Conservation (phyloP, 2,888 invertebrate genomes). For the Halictus ligatus region DNA sequence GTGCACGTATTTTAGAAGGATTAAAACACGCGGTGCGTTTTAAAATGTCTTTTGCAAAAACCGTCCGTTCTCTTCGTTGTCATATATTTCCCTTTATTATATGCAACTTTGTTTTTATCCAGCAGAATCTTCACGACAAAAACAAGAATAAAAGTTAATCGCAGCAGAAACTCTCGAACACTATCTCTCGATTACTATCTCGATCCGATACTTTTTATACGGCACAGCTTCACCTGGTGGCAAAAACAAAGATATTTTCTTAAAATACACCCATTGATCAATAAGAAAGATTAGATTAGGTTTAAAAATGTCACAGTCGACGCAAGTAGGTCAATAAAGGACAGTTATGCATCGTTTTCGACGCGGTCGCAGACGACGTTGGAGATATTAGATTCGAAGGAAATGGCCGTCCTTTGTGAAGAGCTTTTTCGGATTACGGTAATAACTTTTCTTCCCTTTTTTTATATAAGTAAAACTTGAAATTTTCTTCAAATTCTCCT, state of each 20-base stretch:
- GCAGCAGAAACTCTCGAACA: background rate
- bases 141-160: background rate
- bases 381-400: background rate
- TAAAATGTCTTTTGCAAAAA: background rate
- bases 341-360: conserved; percentile 4
- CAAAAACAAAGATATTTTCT: background rate
- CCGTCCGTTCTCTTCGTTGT: background rate
- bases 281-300: conserved; percentile 1
- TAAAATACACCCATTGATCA: conserved; percentile 2
- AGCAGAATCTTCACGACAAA: background rate
- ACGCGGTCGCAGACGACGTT: background rate
- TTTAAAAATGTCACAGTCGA: background rate
- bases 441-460: background rate
- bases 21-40: background rate
- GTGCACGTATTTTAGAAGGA: background rate
- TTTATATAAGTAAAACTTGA: background rate
- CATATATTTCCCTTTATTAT: background rate
- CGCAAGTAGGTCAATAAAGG: conserved; percentile 6
- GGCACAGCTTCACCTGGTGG: background rate
- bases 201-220: background rate
- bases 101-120: background rate
- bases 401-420: background rate
- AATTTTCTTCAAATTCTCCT: too few species aligned
- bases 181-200: background rate
- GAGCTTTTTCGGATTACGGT: background rate